Base-by-base conservation (phyloP, 2,797 vertebrate genomes). In the Gymnoscopelus braueri region DNA sequence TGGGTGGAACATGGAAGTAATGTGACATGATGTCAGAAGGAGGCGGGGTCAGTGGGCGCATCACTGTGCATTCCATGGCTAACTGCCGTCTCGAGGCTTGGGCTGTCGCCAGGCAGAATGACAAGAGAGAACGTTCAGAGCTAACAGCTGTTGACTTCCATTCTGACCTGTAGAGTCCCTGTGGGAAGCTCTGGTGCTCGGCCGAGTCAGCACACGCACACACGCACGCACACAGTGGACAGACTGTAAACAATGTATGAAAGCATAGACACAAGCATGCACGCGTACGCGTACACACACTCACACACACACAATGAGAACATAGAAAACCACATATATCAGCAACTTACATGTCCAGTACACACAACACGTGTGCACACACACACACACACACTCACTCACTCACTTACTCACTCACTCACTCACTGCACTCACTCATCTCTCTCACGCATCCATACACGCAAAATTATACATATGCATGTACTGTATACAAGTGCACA, bases 151-250 rank as follows among this genome's bases (percentile, higher is more conserved):
- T 71, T 79, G 78, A 88, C 85, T 74, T 71, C 48, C 14, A 60
- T 68, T 80, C 87, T 80, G 84, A 91, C 87, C 83, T 80, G 67
- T 44, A 3, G 65, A 77, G 84, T 81, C 78, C 82, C 70, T 69
- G 79, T 71, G 67, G 68, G 63, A 79, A 87, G 83, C 85, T 79
- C 85, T 85, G 84, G 84, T 82, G 67, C 75, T 51, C 1, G 15
- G 24, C 19, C 15, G 23, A 26, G 12, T 59, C 13, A 11, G 23
- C 52, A 24, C 52, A 32, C 63, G 5, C 62, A 19, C 50, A 44
- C 50, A 35, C 49, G 35, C 49, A 53, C 62, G n/a, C 48, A 63
- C 50, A 39, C 63, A 29, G 26, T 29, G 26, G 26, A 29, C 26
- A 4, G 26, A 29, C 26, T 29, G 26, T 29, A 29, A 3, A 29